phyloP scores from a whole-genome alignment of 2,113 vertebrate species.

The Clupea harengus region DNA sequence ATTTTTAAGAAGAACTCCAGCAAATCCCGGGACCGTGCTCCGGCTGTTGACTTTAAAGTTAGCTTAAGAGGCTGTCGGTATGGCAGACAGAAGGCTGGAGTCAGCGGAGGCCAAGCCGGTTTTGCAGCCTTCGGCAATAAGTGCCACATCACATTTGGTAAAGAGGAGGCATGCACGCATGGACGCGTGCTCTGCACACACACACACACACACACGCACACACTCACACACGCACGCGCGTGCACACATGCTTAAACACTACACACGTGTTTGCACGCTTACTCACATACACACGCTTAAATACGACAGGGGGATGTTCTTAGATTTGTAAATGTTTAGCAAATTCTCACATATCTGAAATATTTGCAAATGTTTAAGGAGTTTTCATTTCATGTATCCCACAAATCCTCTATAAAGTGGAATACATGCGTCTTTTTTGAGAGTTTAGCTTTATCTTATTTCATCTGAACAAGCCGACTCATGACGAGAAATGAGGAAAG shows the following conservation, averaged over 20 bases:
- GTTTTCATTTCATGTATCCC: background rate
- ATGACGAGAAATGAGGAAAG: background rate
- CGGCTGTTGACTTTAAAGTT: slow-evolving; percentile 60
- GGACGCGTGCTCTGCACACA: background rate
- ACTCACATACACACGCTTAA: background rate
- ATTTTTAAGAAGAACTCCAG: slow-evolving; percentile 46
- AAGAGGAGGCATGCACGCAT: background rate
- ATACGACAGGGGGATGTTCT: background rate
- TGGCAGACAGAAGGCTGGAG: slow-evolving; percentile 53
- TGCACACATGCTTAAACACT: background rate
- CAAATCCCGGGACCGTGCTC: slow-evolving; percentile 54
- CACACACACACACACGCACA: background rate
- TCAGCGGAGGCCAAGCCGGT: slow-evolving; percentile 53
- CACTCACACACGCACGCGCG: background rate
- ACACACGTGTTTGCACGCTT: slow-evolving; percentile 1
- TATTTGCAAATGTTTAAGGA: background rate
- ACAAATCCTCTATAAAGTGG: background rate
- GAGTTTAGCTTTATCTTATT: background rate
- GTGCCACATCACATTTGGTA: slow-evolving; percentile 27
- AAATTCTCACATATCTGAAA: background rate
- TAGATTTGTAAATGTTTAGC: background rate
- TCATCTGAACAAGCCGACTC: background rate
- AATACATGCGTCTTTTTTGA: background rate
- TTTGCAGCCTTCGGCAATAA: slow-evolving; percentile 33
- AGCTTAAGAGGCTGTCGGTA: slow-evolving; percentile 49